Evolutionary conservation across 2,888 invertebrate genomes (phyloP).

Genomic region (Hesperia comma): DNA sequence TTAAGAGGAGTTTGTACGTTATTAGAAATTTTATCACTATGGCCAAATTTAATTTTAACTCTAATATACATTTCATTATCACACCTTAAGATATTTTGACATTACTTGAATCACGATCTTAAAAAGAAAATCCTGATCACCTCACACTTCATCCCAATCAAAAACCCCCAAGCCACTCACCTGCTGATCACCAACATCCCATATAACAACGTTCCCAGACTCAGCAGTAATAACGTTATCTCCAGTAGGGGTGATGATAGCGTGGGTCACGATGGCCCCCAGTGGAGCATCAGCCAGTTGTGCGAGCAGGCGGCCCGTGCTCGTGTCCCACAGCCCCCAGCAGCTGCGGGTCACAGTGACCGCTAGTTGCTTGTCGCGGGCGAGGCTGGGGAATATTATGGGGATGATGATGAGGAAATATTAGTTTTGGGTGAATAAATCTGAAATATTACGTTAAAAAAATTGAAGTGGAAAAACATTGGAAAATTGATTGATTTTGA

Average conservation of each 20-base stretch:
- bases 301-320: conserved; percentile 91
- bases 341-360: conserved; percentile 97
- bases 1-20: too few species aligned
- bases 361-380: conserved; percentile 91
- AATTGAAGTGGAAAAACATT: too few species aligned
- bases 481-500: too few species aligned
- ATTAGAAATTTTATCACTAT: too few species aligned
- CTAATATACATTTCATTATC: too few species aligned
- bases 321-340: conserved; percentile 97
- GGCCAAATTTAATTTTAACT: too few species aligned
- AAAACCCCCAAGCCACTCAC: conserved; percentile 44
- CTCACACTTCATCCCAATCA: too few species aligned
- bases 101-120: too few species aligned
- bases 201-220: conserved; percentile 94
- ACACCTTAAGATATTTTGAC: too few species aligned
- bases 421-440: too few species aligned
- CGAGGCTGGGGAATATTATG: conserved; percentile 88
- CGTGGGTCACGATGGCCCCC: conserved; percentile 97
- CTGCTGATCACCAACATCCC: conserved; percentile 86
- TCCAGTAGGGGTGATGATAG: conserved; percentile 93
- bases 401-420: conserved; percentile 2
- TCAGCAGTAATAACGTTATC: conserved; percentile 95
- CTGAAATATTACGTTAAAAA: too few species aligned
- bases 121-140: too few species aligned
- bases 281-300: conserved; percentile 95